A percentile compares a stretch with the other conserved stretches of the same genome.
These are phyloP conservation scores for Drosophila cracens DNA, from an alignment of 2,888 invertebrate species.

Conservation along the genomic window DNA sequence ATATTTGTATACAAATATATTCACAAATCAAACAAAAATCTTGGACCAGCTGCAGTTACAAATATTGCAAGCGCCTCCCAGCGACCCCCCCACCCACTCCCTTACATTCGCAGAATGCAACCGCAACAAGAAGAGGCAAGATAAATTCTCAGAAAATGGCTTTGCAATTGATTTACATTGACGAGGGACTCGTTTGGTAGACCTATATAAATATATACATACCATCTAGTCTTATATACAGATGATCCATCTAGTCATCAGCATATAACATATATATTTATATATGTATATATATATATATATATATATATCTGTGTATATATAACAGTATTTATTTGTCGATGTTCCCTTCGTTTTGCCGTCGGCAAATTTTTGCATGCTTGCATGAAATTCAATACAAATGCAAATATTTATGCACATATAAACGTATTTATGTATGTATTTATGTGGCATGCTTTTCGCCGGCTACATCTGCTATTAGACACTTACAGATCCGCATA, in stretches of 20 bases:
- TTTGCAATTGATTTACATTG: conserved; percentile 55
- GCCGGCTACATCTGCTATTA: conserved; percentile 9
- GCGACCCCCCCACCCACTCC: neutral
- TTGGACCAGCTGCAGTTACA: conserved; percentile 34
- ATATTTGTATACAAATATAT: neutral
- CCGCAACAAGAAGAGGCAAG: conserved; percentile 23
- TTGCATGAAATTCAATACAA: conserved; percentile 60
- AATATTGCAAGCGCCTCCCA: conserved; percentile 3
- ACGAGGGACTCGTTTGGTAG: conserved; percentile 18
- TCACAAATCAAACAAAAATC: conserved; percentile 33
- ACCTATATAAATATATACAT: conserved; percentile 2
- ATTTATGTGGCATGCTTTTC: neutral
- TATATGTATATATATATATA: neutral
- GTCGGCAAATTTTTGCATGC: conserved; percentile 57
- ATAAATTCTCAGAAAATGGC: conserved; percentile 50
- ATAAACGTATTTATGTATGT: neutral
- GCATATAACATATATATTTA: neutral
- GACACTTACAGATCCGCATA: conserved; percentile 2
- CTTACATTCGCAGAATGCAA: conserved; percentile 38
- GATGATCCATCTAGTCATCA: neutral
- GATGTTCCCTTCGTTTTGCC: conserved; percentile 45
- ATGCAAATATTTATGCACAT: conserved; percentile 39
- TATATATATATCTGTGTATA: conserved; percentile 2
- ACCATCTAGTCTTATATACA: neutral
- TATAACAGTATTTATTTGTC: conserved; percentile 4